These are phyloP conservation scores for Hepsetus odoe DNA, from an alignment of 2,113 vertebrate species.

Conservation along the genomic window DNA sequence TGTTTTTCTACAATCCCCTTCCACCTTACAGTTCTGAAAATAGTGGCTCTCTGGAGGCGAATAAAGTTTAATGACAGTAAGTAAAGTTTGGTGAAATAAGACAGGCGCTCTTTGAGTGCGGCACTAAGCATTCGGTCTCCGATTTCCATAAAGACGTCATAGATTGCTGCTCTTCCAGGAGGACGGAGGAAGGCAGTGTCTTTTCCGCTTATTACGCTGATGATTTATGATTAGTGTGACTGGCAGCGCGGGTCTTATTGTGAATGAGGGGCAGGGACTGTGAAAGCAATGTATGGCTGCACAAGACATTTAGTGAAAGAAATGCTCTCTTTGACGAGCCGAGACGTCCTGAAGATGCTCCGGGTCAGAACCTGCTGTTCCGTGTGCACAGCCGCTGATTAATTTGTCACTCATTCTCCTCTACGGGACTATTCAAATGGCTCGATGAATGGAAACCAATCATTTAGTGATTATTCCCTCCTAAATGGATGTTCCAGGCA, in stretches of 20 bases:
- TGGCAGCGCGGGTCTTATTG: conserved; percentile 38
- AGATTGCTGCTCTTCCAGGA: conserved; percentile 31
- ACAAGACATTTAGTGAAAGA: conserved; percentile 10
- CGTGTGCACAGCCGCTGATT: conserved; percentile 33
- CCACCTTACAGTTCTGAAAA: too few species aligned
- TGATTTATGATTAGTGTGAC: conserved; percentile 21
- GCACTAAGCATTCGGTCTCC: conserved; percentile 11
- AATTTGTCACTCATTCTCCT: conserved; percentile 35
- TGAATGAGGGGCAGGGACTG: conserved; percentile 7
- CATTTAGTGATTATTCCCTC: conserved; percentile 35
- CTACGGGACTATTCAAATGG: background rate
- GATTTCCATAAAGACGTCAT: conserved; percentile 40
- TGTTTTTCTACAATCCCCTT: background rate
- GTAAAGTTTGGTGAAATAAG: background rate
- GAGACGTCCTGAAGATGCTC: conserved; percentile 17
- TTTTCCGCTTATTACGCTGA: conserved; percentile 23
- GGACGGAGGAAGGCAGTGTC: conserved; percentile 16
- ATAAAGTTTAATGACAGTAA: background rate
- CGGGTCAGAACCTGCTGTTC: conserved; percentile 33
- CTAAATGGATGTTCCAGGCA: conserved; percentile 35
- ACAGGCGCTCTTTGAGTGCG: background rate
- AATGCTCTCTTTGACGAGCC: conserved; percentile 1
- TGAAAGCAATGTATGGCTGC: conserved; percentile 26
- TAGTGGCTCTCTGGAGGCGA: background rate
- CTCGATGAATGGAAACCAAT: conserved; percentile 34